A percentile compares a stretch with the other conserved stretches of the same genome.
phyloP scores from a whole-genome alignment of 2,797 vertebrate genomes.

The Syndactyla subalaris region DNA sequence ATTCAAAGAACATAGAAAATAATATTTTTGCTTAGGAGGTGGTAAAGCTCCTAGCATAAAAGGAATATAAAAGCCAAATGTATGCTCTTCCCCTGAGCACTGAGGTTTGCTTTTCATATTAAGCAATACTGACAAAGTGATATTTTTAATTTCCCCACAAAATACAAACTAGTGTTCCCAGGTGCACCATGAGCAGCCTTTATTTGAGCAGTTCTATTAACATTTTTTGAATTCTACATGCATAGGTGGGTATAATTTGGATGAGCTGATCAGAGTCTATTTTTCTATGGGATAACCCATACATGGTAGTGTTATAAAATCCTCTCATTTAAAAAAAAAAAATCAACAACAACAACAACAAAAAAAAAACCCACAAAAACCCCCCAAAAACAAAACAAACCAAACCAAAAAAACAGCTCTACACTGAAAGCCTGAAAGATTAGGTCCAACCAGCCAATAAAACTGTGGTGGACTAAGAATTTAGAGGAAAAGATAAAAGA shows the following conservation, averaged over 20 bases:
- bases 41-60: neutral
- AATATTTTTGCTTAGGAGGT: constrained; percentile 10
- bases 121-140: neutral
- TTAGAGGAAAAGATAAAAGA: neutral
- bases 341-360: too few relatives aligned
- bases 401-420: neutral
- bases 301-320: neutral
- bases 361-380: too few relatives aligned
- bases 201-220: neutral
- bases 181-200: neutral
- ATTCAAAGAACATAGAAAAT: neutral
- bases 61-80: constrained; percentile 5
- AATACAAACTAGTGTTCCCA: neutral
- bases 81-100: neutral
- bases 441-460: neutral
- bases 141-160: constrained; percentile 2
- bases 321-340: neutral
- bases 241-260: neutral
- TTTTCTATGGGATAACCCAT: neutral
- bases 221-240: neutral
- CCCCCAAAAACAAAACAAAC: too few relatives aligned
- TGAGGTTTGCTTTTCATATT: neutral
- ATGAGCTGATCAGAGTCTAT: neutral
- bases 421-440: neutral
- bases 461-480: neutral